Base-by-base conservation (phyloP, 2,888 invertebrate species). In the Psylliodes chrysocephalus region DNA sequence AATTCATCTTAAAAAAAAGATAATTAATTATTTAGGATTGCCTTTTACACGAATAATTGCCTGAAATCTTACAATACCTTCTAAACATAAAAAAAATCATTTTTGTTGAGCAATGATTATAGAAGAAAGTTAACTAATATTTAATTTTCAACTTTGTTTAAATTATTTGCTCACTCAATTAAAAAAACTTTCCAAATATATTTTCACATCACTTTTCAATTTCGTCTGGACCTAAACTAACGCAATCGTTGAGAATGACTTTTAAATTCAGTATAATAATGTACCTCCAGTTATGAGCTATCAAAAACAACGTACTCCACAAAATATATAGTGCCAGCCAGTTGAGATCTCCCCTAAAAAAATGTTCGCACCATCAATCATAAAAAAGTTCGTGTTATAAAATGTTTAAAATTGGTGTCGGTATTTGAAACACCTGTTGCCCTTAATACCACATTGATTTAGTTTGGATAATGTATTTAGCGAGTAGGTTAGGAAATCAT, bases 401-500 rank as follows among this genome's bases (percentile, higher is more conserved):
- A 46, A 12, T 46, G 25, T 46, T 46, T 46, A 22, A 22, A 46
- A 46, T 46, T 22, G 46, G n/a, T 12, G 46, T 46, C 46, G 22
- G 15, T 46, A 25, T 46, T 46, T 46, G 6, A 22, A 46, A 46
- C 46, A 46, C 46, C 46, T 46, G 46, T 46, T 46, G 46, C 46
- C 46, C n/a, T 22, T 12, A 6, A 46, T n/a, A 25, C 15, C 1
- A 4, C 22, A 35, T 35, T 35, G 5, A n/a, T 33, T 33, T 33
- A 33, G 8, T 33, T n/a, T n/a, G n/a, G n/a, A n/a, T n/a, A n/a
- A n/a, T n/a, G n/a, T n/a, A n/a, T n/a, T n/a, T n/a, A n/a, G n/a
- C n/a, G n/a, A n/a, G n/a, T n/a, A n/a, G n/a, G n/a, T n/a, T n/a
- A n/a, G n/a, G n/a, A n/a, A n/a, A n/a, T n/a, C n/a, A n/a, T n/a